Evolutionary conservation across 2,113 vertebrate genomes (phyloP).

Genomic region (Hemiprocne comata): DNA sequence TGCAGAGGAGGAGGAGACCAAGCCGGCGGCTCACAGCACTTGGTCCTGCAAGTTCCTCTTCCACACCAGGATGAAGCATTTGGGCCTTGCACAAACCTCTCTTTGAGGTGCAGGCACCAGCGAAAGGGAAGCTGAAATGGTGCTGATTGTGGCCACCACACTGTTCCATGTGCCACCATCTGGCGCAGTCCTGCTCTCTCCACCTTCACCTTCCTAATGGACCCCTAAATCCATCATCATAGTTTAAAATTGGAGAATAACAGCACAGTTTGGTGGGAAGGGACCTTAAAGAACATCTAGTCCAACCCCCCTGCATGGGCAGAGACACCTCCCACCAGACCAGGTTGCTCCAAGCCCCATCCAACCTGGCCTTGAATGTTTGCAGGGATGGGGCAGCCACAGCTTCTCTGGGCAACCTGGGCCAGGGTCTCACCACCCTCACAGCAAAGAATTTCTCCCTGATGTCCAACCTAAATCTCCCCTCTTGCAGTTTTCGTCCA

Average conservation of each 20-base stretch:
- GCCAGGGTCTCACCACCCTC: no score
- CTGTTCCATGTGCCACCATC: not conserved
- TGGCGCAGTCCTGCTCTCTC: rapidly evolving
- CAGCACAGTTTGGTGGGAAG: not conserved
- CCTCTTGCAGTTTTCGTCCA: no score
- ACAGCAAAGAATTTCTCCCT: no score
- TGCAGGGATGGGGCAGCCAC: no score
- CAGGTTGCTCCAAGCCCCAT: no score
- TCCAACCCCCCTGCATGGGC: no score
- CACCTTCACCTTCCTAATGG: not conserved
- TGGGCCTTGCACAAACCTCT: not conserved
- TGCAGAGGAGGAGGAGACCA: slow-evolving; percentile 16
- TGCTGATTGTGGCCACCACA: rapidly evolving
- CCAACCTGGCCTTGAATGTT: no score
- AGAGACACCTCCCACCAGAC: no score
- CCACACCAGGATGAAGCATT: rapidly evolving
- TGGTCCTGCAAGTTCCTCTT: not conserved
- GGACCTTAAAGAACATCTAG: no score
- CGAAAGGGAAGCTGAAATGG: not conserved
- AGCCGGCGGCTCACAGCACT: not conserved
- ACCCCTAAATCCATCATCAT: rapidly evolving
- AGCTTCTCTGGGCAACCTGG: no score
- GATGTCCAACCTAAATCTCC: no score
- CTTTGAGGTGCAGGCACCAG: rapidly evolving
- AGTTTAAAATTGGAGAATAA: not conserved